Evolutionary conservation across 2,888 invertebrate species (phyloP).

Genomic region (Polydrusus cervinus): DNA sequence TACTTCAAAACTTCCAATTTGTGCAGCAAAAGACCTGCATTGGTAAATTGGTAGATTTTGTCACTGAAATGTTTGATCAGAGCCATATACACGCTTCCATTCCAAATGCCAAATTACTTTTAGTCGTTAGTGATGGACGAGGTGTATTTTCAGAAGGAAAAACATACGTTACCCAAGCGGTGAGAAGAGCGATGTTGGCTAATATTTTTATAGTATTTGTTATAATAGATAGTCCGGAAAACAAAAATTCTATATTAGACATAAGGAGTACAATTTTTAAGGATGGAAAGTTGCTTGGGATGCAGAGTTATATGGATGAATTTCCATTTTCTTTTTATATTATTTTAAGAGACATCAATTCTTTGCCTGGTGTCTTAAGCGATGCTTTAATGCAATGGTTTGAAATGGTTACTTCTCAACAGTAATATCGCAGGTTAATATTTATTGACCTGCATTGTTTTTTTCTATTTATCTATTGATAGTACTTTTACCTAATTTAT

Average conservation of each 20-base stretch:
- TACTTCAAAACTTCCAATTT: constrained; percentile 88
- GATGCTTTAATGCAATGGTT: constrained; percentile 99
- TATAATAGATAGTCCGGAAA: constrained; percentile 94
- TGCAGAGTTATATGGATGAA: constrained; percentile 91
- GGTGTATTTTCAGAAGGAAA: constrained; percentile 93
- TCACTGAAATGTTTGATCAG: constrained; percentile 79
- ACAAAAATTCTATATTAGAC: constrained; percentile 94
- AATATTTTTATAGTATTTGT: constrained; percentile 96
- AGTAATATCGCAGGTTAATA: constrained; percentile 17
- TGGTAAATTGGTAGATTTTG: constrained; percentile 86
- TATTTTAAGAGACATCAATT: constrained; percentile 90
- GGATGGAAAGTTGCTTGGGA: constrained; percentile 75
- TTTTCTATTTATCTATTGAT: neutral
- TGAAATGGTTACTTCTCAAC: constrained; percentile 81
- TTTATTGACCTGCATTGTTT: neutral
- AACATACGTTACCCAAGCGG: constrained; percentile 83
- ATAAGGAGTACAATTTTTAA: constrained; percentile 86
- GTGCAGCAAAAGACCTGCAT: constrained; percentile 92
- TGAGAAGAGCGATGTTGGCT: constrained; percentile 85
- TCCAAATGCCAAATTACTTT: constrained; percentile 86
- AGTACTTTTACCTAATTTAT: constrained; percentile 3
- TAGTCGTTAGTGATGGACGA: constrained; percentile 96
- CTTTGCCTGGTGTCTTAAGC: constrained; percentile 91
- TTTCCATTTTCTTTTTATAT: constrained; percentile 99
- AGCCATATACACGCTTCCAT: constrained; percentile 71